Base-by-base conservation (phyloP, 2,888 invertebrate genomes). In the Auanema freiburgensis region DNA sequence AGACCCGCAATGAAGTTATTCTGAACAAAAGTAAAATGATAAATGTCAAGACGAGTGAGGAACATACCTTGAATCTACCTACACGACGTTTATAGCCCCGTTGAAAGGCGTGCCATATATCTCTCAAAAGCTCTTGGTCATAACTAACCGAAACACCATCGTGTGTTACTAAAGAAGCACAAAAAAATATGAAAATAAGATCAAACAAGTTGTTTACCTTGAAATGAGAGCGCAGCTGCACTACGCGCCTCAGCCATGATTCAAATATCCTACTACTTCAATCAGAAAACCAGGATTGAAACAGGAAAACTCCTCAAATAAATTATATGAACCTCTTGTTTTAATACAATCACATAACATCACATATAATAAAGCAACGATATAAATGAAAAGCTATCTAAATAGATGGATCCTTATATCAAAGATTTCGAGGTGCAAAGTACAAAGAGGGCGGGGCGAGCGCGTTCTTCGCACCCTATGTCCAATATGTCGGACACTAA, bases 61-160 rank as follows among this genome's bases (percentile, higher is more conserved):
- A 18, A 46, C 42, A 16, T 86, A 97, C 97, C 88, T 92, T 90
- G 84, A 94, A 91, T 83, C 93, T 89, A 2, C 91, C 92, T 40
- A 93, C 85, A 44, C 95, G 89, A 84, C 95, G 93, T 84, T 93
- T 94, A 93, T 95, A 96, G 0, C 96, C 95, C 53, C 96, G 88
- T 6, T 93, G 85, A 51, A 96, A 96, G 24, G 95, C 93, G 79
- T 92, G 89, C 92, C 94, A 94, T 53, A 98, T 92, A 54, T 96
- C 89, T 84, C 92, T 90, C 12, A 98, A 88, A 6, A 97, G 94
- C 87, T 98, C 96, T 65, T 93, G 89, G 85, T 99, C 96, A 84
- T 97, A 94, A 86, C 96, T 93, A 58, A 98, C 92, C 84, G 95
- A 92, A 88, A 96, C 92, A 75, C 98, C 98, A 85, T 98, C 98